phyloP scores from a whole-genome alignment of 2,797 vertebrate species.

The Mallotus villosus region DNA sequence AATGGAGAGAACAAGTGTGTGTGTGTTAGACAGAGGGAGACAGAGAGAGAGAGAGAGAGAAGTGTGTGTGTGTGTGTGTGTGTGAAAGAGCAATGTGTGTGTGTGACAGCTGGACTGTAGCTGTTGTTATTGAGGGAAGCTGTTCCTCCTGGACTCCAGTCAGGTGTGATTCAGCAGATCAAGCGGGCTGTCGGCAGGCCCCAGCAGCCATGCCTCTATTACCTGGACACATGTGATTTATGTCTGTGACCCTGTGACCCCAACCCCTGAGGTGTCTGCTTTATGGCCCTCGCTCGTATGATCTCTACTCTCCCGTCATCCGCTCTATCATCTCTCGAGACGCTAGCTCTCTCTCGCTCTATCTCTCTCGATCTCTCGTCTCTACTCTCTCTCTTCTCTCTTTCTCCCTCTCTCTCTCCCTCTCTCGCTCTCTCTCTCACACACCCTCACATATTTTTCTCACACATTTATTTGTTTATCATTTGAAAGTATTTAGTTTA shows the following conservation, averaged over 20 bases:
- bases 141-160: constrained; percentile 67
- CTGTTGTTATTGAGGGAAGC: constrained; percentile 64
- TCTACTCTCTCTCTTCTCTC: constrained; percentile 21
- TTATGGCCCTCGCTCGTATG: constrained; percentile 52
- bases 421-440: constrained; percentile 24
- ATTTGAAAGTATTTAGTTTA: too few species aligned
- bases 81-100: background rate
- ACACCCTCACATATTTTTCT: too few species aligned
- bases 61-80: background rate
- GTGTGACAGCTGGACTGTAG: constrained; percentile 39
- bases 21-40: background rate
- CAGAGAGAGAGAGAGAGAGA: too few species aligned
- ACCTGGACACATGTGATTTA: constrained; percentile 78
- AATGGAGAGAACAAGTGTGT: background rate
- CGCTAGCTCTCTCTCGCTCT: constrained; percentile 6
- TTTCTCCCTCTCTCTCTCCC: constrained; percentile 18
- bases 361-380: constrained; percentile 22
- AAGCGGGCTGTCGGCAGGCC: constrained; percentile 67
- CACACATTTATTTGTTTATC: background rate
- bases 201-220: constrained; percentile 69
- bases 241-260: constrained; percentile 69
- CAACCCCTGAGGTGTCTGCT: constrained; percentile 57
- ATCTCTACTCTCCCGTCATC: constrained; percentile 3
- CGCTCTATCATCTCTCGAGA: background rate
- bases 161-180: constrained; percentile 72